phyloP scores from a whole-genome alignment of 2,888 invertebrate species.

The Drosophila pseudotakahashii region DNA sequence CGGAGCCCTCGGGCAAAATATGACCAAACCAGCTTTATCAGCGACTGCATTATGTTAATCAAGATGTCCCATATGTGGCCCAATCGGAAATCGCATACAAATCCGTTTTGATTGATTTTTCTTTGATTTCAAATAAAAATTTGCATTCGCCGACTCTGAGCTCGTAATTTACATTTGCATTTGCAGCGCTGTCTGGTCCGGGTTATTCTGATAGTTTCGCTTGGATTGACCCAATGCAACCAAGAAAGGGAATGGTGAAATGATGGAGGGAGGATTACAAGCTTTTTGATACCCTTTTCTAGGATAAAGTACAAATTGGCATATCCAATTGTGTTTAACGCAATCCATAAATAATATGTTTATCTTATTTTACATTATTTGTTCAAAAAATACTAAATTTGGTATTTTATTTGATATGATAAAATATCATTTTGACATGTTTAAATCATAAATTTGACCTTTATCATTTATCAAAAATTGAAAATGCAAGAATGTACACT shows the following conservation, averaged over 20 bases:
- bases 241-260: conserved; percentile 9
- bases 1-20: conserved; percentile 2
- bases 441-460: no score
- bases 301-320: neutral
- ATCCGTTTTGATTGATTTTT: conserved; percentile 57
- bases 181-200: conserved; percentile 22
- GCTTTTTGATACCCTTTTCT: conserved; percentile 2
- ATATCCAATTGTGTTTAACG: no score
- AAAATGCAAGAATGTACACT: no score
- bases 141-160: conserved; percentile 36
- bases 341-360: no score
- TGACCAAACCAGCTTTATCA: conserved; percentile 27
- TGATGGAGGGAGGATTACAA: neutral
- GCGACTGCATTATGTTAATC: conserved; percentile 31
- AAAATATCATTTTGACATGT: no score
- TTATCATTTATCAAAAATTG: no score
- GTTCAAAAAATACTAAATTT: no score
- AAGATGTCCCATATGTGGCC: conserved; percentile 40
- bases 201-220: conserved; percentile 8
- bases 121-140: conserved; percentile 28
- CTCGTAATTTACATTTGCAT: conserved; percentile 32
- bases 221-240: conserved; percentile 21
- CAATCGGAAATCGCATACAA: conserved; percentile 70
- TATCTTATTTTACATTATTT: no score
- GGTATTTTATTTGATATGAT: no score